These are phyloP conservation scores for Sebastes fasciatus DNA, from an alignment of 2,113 vertebrate genomes.

Conservation along the genomic window DNA sequence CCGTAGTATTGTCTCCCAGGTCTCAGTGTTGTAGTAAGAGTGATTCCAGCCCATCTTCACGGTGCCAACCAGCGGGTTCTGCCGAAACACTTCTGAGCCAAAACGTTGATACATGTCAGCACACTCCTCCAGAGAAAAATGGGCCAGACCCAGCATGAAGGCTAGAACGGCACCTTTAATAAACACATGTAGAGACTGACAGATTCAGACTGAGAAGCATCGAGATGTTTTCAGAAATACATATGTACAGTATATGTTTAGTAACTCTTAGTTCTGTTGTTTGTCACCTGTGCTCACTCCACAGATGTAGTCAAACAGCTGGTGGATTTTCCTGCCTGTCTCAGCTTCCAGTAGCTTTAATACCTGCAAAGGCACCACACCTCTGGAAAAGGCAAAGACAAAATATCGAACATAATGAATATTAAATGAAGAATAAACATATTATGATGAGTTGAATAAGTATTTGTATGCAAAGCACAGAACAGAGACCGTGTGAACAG, in stretches of 20 bases:
- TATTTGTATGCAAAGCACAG: background rate
- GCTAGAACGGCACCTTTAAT: slow-evolving; percentile 80
- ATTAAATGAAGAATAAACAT: background rate
- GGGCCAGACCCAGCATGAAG: slow-evolving; percentile 82
- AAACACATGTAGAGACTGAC: background rate
- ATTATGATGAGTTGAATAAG: background rate
- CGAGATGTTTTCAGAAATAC: background rate
- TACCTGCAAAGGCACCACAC: slow-evolving; percentile 81
- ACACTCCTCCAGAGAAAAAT: slow-evolving; percentile 81
- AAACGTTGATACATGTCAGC: slow-evolving; percentile 82
- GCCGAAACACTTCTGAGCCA: slow-evolving; percentile 83
- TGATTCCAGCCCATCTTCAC: slow-evolving; percentile 86
- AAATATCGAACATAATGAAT: background rate
- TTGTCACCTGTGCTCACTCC: slow-evolving; percentile 84
- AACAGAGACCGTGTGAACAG: background rate
- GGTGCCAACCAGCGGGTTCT: slow-evolving; percentile 82
- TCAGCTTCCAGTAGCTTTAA: slow-evolving; percentile 81
- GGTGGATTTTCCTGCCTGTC: slow-evolving; percentile 80
- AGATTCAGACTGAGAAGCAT: slow-evolving; percentile 8
- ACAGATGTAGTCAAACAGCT: slow-evolving; percentile 86
- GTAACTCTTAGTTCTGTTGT: slow-evolving; percentile 4
- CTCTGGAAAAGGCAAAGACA: slow-evolving; percentile 66
- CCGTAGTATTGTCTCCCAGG: slow-evolving; percentile 82
- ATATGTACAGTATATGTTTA: too few species aligned
- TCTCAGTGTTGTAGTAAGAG: slow-evolving; percentile 84